Evolutionary conservation across 2,888 invertebrate species (phyloP).

Genomic region (Mesopsocus fuscifrons): DNA sequence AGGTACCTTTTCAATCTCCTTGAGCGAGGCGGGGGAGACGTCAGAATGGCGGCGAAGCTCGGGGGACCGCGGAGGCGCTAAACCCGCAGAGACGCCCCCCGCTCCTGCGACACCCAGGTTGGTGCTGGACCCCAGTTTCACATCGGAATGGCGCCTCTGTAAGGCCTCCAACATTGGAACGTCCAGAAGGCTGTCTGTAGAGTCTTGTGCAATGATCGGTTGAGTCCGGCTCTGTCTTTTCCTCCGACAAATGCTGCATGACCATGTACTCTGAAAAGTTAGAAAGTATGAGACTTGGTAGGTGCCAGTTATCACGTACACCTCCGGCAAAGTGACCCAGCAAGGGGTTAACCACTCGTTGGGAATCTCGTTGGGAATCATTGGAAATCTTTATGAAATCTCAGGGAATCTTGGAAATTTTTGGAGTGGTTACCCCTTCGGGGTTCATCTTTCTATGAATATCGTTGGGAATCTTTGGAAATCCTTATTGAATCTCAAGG

Average conservation of each 20-base stretch:
- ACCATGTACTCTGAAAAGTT: slow-evolving; percentile 48
- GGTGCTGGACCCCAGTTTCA: slow-evolving; percentile 37
- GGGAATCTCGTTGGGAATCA: too few relatives aligned
- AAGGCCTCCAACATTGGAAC: slow-evolving; percentile 61
- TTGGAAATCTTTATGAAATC: too few relatives aligned
- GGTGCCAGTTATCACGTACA: too few relatives aligned
- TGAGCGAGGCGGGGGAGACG: slow-evolving; percentile 69
- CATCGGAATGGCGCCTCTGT: slow-evolving; percentile 66
- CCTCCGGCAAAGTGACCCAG: too few relatives aligned
- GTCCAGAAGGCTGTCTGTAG: slow-evolving; percentile 65
- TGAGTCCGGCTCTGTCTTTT: slow-evolving; percentile 55
- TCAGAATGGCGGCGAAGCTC: slow-evolving; percentile 68
- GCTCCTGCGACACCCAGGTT: slow-evolving; percentile 27
- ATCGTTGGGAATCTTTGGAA: too few relatives aligned
- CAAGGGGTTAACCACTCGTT: too few relatives aligned
- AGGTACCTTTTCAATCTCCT: slow-evolving; percentile 72
- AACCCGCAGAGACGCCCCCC: slow-evolving; percentile 31
- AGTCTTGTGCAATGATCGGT: slow-evolving; percentile 51
- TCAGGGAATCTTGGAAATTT: too few relatives aligned
- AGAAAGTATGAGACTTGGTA: too few relatives aligned
- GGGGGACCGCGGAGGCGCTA: slow-evolving; percentile 70
- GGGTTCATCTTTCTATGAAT: too few relatives aligned
- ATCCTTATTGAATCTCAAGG: too few relatives aligned
- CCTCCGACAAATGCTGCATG: slow-evolving; percentile 67
- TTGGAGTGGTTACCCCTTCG: too few relatives aligned